phyloP scores from a whole-genome alignment of 2,888 invertebrate genomes.

The Rhimphoctona megacephalus region DNA sequence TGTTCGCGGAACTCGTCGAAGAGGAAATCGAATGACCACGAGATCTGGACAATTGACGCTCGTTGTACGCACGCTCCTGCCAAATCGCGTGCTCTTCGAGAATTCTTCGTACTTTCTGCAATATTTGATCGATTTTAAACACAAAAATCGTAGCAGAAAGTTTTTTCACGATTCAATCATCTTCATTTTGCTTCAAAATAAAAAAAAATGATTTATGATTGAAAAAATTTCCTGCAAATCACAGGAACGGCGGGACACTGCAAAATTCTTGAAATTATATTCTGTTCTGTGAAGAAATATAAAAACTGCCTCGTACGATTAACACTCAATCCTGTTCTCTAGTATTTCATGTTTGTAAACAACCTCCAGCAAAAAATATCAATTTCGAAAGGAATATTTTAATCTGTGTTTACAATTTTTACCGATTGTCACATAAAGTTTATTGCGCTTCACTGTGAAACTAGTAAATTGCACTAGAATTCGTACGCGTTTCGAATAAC shows the following conservation, averaged over 20 bases:
- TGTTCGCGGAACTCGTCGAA: slow-evolving; percentile 52
- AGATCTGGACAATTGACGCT: slow-evolving; percentile 50
- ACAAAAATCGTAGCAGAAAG: background rate
- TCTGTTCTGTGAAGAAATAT: background rate
- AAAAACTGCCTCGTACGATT: background rate
- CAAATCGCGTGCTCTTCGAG: slow-evolving; percentile 73
- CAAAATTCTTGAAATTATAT: background rate
- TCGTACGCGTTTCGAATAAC: background rate
- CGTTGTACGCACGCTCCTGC: slow-evolving; percentile 69
- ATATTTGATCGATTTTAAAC: background rate
- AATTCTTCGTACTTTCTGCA: slow-evolving; percentile 74
- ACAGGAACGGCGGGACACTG: too few relatives aligned
- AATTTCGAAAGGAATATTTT: background rate
- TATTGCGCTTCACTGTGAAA: background rate
- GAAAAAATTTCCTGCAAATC: too few relatives aligned
- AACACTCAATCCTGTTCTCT: too few relatives aligned
- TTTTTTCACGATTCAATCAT: background rate
- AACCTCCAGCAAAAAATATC: background rate
- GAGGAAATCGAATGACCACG: slow-evolving; percentile 57
- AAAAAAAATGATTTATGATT: background rate
- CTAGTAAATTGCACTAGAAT: background rate
- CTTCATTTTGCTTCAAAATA: background rate
- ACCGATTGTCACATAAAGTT: background rate
- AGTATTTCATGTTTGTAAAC: background rate
- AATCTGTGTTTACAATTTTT: background rate